These are phyloP conservation scores for Zosterops lateralis DNA, from an alignment of 2,113 vertebrate genomes.

Conservation along the genomic window DNA sequence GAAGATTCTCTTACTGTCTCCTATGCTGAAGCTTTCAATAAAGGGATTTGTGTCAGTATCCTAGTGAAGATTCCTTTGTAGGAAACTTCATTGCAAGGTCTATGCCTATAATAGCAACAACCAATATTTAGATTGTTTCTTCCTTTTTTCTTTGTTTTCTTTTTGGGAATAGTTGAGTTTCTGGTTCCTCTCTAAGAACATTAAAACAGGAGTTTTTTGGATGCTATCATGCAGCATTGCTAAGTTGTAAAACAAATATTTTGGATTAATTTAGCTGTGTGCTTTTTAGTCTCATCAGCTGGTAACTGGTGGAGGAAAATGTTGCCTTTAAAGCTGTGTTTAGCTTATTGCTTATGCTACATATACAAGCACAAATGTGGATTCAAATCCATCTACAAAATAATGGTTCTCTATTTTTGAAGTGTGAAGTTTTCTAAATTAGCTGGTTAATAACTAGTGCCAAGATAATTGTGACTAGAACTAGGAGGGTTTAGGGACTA, in stretches of 20 bases:
- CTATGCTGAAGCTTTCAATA: not conserved
- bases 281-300: not conserved
- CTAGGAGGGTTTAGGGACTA: not conserved
- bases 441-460: not conserved
- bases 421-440: not conserved
- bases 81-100: not conserved
- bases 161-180: not conserved
- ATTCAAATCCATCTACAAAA: not conserved
- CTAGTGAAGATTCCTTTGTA: not conserved
- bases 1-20: not conserved
- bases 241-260: not conserved
- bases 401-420: not conserved
- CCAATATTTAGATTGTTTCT: not conserved
- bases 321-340: not conserved
- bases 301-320: not conserved
- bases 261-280: not conserved
- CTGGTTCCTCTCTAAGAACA: not conserved
- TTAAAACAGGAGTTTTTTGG: not conserved
- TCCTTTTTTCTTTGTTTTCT: not conserved
- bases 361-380: rapidly evolving
- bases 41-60: not conserved
- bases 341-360: not conserved
- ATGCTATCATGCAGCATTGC: not conserved
- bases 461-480: not conserved
- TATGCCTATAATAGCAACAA: not conserved